A percentile compares a stretch with the other conserved stretches of the same genome.
These are phyloP conservation scores for Recurvirostra avosetta DNA, from an alignment of 2,113 vertebrate genomes.

Conservation along the genomic window DNA sequence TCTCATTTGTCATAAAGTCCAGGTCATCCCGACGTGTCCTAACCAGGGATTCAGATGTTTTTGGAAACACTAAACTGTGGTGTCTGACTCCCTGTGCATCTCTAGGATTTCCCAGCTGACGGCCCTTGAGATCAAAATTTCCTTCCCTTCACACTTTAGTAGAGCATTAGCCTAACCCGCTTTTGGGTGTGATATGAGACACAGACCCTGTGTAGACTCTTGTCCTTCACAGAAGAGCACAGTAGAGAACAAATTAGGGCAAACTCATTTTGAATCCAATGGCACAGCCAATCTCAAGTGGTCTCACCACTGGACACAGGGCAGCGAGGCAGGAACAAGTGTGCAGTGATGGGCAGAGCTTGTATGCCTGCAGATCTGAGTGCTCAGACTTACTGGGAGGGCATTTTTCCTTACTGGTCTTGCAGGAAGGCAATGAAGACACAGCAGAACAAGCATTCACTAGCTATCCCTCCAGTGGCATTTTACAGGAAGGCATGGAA, in stretches of 20 bases:
- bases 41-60: background rate
- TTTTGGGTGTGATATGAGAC: background rate
- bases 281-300: background rate
- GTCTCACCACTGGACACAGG: accelerated
- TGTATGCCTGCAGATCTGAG: accelerated
- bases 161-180: background rate
- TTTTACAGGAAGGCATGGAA: background rate
- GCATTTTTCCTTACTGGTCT: background rate
- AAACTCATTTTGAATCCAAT: background rate
- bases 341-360: background rate
- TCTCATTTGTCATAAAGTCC: background rate
- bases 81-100: accelerated
- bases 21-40: background rate
- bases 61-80: background rate
- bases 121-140: background rate
- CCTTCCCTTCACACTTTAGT: background rate
- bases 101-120: background rate
- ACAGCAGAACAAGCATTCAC: background rate
- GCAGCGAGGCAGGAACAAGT: accelerated
- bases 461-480: background rate
- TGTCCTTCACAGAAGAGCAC: background rate
- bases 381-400: background rate
- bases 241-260: background rate
- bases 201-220: background rate
- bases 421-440: background rate